phyloP scores from a whole-genome alignment of 2,797 vertebrate species.

The Pangasius larnaudii region DNA sequence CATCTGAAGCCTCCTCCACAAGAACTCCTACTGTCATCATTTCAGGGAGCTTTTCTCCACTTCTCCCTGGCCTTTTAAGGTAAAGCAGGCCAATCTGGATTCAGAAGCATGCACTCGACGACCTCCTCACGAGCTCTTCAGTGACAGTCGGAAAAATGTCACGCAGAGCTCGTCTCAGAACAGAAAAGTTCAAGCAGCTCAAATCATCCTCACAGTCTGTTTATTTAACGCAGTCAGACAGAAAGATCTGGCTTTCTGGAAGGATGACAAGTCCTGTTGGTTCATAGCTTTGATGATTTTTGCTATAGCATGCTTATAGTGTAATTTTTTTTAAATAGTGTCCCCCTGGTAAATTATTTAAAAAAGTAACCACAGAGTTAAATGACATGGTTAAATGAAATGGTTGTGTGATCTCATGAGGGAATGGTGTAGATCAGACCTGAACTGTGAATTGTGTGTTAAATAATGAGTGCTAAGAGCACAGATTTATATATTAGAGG shows the following conservation, averaged over 20 bases:
- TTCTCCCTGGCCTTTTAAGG: neutral
- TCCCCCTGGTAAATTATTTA: neutral
- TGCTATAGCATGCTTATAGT: neutral
- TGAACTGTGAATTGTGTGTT: neutral
- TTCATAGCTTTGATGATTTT: neutral
- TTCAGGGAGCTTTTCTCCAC: neutral
- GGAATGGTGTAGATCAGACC: neutral
- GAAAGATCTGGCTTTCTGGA: conserved; percentile 4
- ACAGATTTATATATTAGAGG: neutral
- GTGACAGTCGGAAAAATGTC: conserved; percentile 53
- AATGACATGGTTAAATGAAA: neutral
- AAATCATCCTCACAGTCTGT: conserved; percentile 50
- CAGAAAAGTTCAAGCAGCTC: conserved; percentile 45
- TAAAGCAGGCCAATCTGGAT: conserved; percentile 21
- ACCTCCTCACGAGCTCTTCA: conserved; percentile 45
- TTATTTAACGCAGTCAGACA: conserved; percentile 24
- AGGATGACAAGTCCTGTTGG: neutral
- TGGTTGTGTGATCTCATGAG: neutral
- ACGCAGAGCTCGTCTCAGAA: conserved; percentile 41
- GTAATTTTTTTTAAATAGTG: neutral
- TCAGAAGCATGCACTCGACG: neutral
- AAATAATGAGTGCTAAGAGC: neutral
- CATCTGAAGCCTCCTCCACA: conserved; percentile 6
- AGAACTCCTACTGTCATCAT: conserved; percentile 5
- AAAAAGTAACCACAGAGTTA: neutral